Evolutionary conservation across 2,888 invertebrate genomes (phyloP), one percentile per base, ranked within the genome.

Genomic region (Folsomia candida): DNA sequence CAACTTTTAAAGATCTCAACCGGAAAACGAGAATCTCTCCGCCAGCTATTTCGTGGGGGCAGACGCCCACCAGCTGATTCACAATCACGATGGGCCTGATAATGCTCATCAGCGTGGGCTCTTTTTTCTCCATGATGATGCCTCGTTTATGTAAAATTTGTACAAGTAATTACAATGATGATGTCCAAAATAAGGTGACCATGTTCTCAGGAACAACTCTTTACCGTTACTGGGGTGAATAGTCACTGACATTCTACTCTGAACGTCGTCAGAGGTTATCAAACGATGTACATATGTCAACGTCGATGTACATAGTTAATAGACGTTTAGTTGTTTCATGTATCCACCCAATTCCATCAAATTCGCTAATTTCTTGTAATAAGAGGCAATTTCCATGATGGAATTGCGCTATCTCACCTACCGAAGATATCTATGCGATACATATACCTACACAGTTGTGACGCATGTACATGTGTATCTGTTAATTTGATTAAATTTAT

Each of bases 51-150:
- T 74, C 72, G 25, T 77, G 74, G 20, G 79, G 79, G 60, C 77
- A 79, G 28, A 79, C 71, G 0, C 79, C 79, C 11, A 77, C 58
- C 2, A 79, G n/a, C 58, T 79, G 79, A 61, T 76, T 79, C 1
- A 75, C 54, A 2, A 75, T 69, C 20, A 79, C 69, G 0, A 79
- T 70, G 4, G 79, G 79, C 0, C 64, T 69, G 2, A 76, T 54
- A 51, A 76, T 71, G 51, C 64, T 61, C 68, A 76, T 73, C n/a
- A 72, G 71, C 4, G 37, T 37, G 37, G 37, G 37, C 6, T 37
- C 6, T 37, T 37, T 4, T 37, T 4, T 14, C 37, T 37, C 37
- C 37, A 37, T 37, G 4, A 9, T 37, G 37, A 37, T 37, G 4
- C n/a, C n/a, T n/a, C n/a, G n/a, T n/a, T n/a, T n/a, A n/a, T n/a